A percentile compares a stretch with the other conserved stretches of the same genome.
These are phyloP conservation scores for Pammene aurita DNA, from an alignment of 2,888 invertebrate genomes.

Conservation along the genomic window DNA sequence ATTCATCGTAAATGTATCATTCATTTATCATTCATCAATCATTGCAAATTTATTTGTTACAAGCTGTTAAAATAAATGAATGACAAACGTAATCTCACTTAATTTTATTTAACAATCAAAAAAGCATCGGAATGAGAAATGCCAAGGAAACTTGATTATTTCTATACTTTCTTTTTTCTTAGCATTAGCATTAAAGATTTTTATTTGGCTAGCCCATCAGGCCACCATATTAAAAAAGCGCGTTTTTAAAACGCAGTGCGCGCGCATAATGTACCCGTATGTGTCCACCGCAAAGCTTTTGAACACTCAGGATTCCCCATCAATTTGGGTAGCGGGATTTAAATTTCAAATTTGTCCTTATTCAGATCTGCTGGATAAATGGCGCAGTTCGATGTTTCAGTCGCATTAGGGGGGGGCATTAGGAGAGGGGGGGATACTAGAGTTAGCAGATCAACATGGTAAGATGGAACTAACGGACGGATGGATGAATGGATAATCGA, in stretches of 20 bases:
- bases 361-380: constrained; percentile 51
- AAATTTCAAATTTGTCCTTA: constrained; percentile 58
- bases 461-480: background rate
- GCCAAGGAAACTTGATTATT: too few species aligned
- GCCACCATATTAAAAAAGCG: too few species aligned
- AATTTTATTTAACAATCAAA: too few species aligned
- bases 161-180: too few species aligned
- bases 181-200: too few species aligned
- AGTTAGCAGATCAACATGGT: background rate
- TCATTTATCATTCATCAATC: too few species aligned
- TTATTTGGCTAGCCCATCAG: too few species aligned
- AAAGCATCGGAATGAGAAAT: too few species aligned
- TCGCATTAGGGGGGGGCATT: constrained; percentile 19
- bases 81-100: too few species aligned
- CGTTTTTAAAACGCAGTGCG: constrained; percentile 10
- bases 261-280: background rate
- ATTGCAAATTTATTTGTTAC: too few species aligned
- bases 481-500: background rate
- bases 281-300: constrained; percentile 30
- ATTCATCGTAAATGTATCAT: too few species aligned
- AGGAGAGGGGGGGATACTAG: background rate
- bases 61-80: too few species aligned
- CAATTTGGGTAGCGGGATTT: constrained; percentile 54
- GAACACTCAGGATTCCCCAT: constrained; percentile 46
- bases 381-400: constrained; percentile 39